A percentile compares a stretch with the other conserved stretches of the same genome.
These are phyloP conservation scores for Intellagama lesueurii DNA, from an alignment of 2,797 vertebrate species.

Conservation along the genomic window DNA sequence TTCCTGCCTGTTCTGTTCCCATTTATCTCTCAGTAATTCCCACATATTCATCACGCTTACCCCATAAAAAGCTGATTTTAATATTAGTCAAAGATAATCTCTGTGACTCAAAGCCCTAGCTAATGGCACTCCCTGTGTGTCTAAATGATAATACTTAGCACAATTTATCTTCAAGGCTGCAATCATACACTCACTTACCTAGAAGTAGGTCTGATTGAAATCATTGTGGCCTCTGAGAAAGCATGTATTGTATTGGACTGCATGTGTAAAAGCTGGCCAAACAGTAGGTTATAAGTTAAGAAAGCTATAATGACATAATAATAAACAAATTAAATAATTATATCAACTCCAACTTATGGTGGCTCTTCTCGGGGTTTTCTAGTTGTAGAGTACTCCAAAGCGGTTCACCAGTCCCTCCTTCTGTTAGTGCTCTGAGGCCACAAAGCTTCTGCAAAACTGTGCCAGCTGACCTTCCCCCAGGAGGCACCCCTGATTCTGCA, in stretches of 20 bases:
- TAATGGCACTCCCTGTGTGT: neutral
- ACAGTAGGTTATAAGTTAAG: neutral
- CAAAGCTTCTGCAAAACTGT: neutral
- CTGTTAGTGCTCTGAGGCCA: too few species aligned
- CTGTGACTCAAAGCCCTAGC: neutral
- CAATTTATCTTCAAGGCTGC: neutral
- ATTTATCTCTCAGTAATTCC: too few species aligned
- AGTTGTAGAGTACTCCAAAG: too few species aligned
- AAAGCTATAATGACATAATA: neutral
- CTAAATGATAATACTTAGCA: neutral
- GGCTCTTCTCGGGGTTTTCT: too few species aligned
- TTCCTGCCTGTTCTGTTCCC: too few species aligned
- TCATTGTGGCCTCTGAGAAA: neutral
- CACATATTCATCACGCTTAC: neutral
- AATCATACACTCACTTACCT: neutral
- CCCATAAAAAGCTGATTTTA: neutral
- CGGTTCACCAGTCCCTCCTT: too few species aligned
- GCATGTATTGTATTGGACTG: neutral
- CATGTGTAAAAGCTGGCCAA: neutral
- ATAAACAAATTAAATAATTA: too few species aligned
- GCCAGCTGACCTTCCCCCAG: too few species aligned
- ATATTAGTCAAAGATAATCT: neutral
- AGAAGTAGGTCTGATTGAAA: neutral
- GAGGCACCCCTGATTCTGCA: too few species aligned
- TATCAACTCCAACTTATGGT: too few species aligned